Percentiles rank a stretch among this genome's conserved stretches.
phyloP scores from a whole-genome alignment of 2,113 vertebrate genomes.

The Oostethus manadensis region DNA sequence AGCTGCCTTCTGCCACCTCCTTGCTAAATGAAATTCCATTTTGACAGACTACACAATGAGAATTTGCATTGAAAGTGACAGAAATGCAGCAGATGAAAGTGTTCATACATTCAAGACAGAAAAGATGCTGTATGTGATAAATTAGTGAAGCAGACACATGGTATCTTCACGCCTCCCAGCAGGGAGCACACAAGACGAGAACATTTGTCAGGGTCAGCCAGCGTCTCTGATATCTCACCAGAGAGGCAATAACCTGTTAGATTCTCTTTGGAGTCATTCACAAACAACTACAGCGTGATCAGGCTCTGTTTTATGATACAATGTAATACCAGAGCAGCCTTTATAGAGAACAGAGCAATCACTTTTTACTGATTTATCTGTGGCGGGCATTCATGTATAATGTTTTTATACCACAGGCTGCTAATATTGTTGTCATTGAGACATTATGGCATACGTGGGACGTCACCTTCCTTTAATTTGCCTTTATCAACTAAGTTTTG shows the following conservation, averaged over 20 bases:
- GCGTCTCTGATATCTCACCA: constrained; percentile 16
- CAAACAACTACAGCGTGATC: constrained; percentile 13
- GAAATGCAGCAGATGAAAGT: neutral
- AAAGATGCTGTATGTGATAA: neutral
- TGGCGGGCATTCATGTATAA: neutral
- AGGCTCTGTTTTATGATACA: neutral
- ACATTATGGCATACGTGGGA: neutral
- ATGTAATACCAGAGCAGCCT: neutral
- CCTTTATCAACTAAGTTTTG: neutral
- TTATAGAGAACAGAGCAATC: no score
- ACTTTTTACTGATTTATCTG: no score
- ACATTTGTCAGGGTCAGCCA: constrained; percentile 27
- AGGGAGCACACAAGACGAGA: constrained; percentile 4
- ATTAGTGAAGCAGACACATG: constrained; percentile 9
- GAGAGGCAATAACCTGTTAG: constrained; percentile 27
- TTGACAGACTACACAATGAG: constrained; percentile 15
- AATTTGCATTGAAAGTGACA: constrained; percentile 15
- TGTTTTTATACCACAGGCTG: neutral
- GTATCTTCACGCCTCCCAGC: neutral
- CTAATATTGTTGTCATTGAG: neutral
- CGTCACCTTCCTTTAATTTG: neutral
- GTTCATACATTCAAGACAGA: neutral
- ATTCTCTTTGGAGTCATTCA: constrained; percentile 25
- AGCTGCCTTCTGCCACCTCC: constrained; percentile 27
- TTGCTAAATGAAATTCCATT: constrained; percentile 30